These are phyloP conservation scores for Marcusenius ussheri DNA, from an alignment of 2,113 vertebrate genomes.

Conservation along the genomic window DNA sequence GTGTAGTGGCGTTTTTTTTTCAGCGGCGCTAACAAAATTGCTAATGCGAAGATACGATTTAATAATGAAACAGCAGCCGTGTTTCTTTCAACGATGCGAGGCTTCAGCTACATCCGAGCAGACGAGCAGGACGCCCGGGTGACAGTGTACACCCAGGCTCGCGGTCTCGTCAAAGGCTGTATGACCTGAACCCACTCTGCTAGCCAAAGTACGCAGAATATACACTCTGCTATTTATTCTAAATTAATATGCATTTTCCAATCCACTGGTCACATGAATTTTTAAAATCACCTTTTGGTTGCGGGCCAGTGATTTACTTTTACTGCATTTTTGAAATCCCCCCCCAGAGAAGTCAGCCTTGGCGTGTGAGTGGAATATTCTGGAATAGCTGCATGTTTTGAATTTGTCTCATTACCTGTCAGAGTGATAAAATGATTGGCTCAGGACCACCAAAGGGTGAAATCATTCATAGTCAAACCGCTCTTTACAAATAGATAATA, in stretches of 20 bases:
- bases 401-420: background rate
- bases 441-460: background rate
- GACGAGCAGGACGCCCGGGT: background rate
- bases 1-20: background rate
- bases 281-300: background rate
- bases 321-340: background rate
- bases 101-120: background rate
- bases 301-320: background rate
- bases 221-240: background rate
- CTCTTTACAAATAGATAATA: background rate
- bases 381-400: background rate
- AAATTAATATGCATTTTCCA: background rate
- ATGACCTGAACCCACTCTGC: background rate
- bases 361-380: background rate
- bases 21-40: background rate
- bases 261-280: background rate
- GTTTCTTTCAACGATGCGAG: background rate
- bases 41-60: background rate
- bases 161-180: background rate
- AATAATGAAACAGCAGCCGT: background rate
- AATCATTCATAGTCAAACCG: background rate
- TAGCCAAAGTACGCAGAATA: background rate
- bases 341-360: background rate
- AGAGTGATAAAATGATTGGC: background rate
- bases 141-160: background rate